Evolutionary conservation across 2,888 invertebrate genomes (phyloP).

Genomic region (Acanthopleura granulata): DNA sequence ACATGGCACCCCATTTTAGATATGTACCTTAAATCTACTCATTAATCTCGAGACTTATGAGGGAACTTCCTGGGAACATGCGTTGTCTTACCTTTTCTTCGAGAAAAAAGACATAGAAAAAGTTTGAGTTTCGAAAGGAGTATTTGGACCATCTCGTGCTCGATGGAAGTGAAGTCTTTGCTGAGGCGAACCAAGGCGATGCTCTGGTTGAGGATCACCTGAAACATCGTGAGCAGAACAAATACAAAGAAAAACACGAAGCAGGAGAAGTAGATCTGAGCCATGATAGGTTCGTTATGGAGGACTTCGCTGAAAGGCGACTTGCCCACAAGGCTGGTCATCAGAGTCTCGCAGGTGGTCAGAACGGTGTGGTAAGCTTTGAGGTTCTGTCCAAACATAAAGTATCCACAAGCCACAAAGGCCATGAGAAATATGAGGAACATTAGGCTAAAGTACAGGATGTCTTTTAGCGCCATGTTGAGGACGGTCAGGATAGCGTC

Average conservation of each 20-base stretch:
- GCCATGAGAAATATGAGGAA: slow-evolving; percentile 62
- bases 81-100: background rate
- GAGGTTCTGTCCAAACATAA: slow-evolving; percentile 46
- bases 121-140: background rate
- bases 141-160: background rate
- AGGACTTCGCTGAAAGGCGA: background rate
- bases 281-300: background rate
- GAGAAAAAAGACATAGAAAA: background rate
- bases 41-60: too few relatives aligned
- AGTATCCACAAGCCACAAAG: slow-evolving; percentile 52
- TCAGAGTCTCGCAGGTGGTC: slow-evolving; percentile 42
- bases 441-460: slow-evolving; percentile 66
- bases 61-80: too few relatives aligned
- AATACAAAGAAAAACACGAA: background rate
- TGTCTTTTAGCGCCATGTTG: slow-evolving; percentile 38
- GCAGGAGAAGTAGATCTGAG: slow-evolving; percentile 2
- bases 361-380: slow-evolving; percentile 39
- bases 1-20: too few relatives aligned
- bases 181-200: background rate
- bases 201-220: background rate
- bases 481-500: background rate
- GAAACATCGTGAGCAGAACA: background rate
- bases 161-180: background rate
- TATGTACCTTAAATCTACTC: too few relatives aligned
- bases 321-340: slow-evolving; percentile 25